A percentile compares a stretch with the other conserved stretches of the same genome.
Conservation (phyloP, 2,113 vertebrate genomes). For the Oreochromis niloticus region DNA sequence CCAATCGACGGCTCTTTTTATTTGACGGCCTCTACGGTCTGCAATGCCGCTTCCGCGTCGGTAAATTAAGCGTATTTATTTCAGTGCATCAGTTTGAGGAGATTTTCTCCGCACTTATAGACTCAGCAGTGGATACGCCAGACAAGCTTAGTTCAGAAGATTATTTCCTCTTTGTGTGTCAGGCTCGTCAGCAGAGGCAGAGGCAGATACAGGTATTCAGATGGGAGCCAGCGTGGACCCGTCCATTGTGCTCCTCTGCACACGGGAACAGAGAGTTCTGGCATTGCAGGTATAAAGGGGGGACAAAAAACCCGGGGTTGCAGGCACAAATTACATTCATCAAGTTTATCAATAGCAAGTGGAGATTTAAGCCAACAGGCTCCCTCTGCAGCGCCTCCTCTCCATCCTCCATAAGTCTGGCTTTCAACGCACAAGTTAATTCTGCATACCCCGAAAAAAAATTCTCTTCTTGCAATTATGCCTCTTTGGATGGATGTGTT, state of each 20-base stretch:
- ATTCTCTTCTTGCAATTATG: constrained; percentile 52
- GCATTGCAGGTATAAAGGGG: constrained; percentile 61
- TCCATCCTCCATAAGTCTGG: constrained; percentile 44
- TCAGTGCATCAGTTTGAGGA: constrained; percentile 66
- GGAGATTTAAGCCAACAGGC: constrained; percentile 64
- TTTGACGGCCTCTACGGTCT: constrained; percentile 63
- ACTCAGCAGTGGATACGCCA: constrained; percentile 68
- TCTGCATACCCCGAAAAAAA: constrained; percentile 37
- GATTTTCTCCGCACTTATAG: constrained; percentile 70
- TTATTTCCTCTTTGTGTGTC: constrained; percentile 70
- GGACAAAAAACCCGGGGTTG: constrained; percentile 51
- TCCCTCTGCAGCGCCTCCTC: constrained; percentile 35
- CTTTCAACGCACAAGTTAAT: constrained; percentile 60
- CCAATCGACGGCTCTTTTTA: constrained; percentile 45
- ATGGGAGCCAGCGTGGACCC: constrained; percentile 52
- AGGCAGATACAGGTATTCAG: constrained; percentile 68
- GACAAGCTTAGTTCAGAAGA: constrained; percentile 73
- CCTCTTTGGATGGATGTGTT: constrained; percentile 50
- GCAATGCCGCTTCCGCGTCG: constrained; percentile 19
- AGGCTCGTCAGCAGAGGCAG: constrained; percentile 66
- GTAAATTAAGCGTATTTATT: constrained; percentile 72
- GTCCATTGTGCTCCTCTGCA: constrained; percentile 56
- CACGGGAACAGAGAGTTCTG: constrained; percentile 58
- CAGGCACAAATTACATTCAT: constrained; percentile 69
- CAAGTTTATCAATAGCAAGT: constrained; percentile 70